Percentiles rank a stretch among this genome's conserved stretches.
These are phyloP conservation scores for Phenganax stokvisi DNA, from an alignment of 92 coral and sea anemone species.

Conservation along the genomic window DNA sequence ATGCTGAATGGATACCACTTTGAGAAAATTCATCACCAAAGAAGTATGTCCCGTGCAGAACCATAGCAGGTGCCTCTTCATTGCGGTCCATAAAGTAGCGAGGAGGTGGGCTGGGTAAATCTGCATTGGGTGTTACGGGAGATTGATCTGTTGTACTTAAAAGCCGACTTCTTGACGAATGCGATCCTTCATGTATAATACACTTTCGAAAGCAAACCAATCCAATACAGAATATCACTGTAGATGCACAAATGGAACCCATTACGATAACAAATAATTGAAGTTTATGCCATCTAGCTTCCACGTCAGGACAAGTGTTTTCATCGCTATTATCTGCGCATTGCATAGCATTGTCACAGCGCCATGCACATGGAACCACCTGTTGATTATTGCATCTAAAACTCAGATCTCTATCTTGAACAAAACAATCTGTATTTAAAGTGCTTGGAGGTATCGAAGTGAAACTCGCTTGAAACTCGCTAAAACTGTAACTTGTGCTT, in stretches of 20 bases:
- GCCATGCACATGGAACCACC: slow-evolving; percentile 13
- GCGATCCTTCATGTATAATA: not conserved
- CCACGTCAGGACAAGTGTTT: not conserved
- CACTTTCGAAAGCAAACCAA: slow-evolving; percentile 27
- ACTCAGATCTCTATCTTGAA: slow-evolving; percentile 6
- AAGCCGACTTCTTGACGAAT: slow-evolving; percentile 5
- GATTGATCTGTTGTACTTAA: slow-evolving; percentile 22
- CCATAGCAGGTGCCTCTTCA: slow-evolving; percentile 7
- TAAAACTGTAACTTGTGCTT: not conserved
- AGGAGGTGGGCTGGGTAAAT: slow-evolving; percentile 38
- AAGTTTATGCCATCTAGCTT: slow-evolving; percentile 31
- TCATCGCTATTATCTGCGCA: slow-evolving; percentile 38
- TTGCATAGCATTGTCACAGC: slow-evolving; percentile 34
- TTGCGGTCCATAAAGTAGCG: slow-evolving; percentile 20
- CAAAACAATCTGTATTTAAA: slow-evolving; percentile 29
- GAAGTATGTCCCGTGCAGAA: slow-evolving; percentile 35
- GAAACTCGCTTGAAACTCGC: slow-evolving; percentile 19
- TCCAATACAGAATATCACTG: slow-evolving; percentile 27
- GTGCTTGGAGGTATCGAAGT: slow-evolving; percentile 22
- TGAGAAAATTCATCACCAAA: slow-evolving; percentile 39
- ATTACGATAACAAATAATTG: slow-evolving; percentile 29
- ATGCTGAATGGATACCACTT: slow-evolving; percentile 34
- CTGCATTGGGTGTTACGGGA: slow-evolving; percentile 24
- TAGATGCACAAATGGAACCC: slow-evolving; percentile 32
- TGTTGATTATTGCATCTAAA: slow-evolving; percentile 5